Evolutionary conservation across 2,888 invertebrate species (phyloP).

Genomic region (Geophilus truncorum): DNA sequence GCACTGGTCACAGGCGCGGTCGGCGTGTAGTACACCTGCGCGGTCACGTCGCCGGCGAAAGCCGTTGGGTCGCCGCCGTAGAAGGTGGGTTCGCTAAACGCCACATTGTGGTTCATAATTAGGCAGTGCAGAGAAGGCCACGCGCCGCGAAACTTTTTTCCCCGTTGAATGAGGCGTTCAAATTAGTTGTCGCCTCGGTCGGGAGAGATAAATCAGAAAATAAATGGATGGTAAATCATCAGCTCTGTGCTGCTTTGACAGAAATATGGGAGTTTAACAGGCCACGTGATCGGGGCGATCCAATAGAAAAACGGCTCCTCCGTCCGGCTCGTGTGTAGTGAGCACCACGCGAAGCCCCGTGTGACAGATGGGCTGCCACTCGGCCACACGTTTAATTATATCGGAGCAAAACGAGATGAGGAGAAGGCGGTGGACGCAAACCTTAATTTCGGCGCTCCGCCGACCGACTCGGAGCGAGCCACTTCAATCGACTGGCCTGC

Average conservation of each 20-base stretch:
- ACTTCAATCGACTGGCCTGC: neutral
- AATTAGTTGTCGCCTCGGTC: conserved; percentile 18
- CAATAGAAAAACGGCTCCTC: conserved; percentile 10
- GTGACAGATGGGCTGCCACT: conserved; percentile 12
- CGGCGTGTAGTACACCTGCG: conserved; percentile 27
- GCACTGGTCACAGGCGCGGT: neutral
- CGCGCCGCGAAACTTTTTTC: neutral
- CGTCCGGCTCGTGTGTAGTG: neutral
- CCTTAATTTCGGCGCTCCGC: neutral
- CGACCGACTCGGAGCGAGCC: neutral
- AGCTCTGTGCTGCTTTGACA: conserved; percentile 32
- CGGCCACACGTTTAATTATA: neutral
- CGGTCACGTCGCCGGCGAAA: neutral
- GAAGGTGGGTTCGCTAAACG: neutral
- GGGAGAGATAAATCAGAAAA: conserved; percentile 37
- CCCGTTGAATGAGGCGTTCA: conserved; percentile 11
- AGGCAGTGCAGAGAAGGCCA: neutral
- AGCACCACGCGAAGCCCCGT: neutral
- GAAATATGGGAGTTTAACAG: conserved; percentile 30
- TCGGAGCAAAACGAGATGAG: neutral
- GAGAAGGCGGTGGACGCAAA: neutral
- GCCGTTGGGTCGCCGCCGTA: conserved; percentile 3
- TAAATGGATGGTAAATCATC: conserved; percentile 38
- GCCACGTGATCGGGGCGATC: conserved; percentile 8
- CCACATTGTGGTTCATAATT: conserved; percentile 35